Percentiles rank a stretch among this genome's conserved stretches.
phyloP scores from a whole-genome alignment of 2,888 invertebrate genomes.

The Masnerella sp. region DNA sequence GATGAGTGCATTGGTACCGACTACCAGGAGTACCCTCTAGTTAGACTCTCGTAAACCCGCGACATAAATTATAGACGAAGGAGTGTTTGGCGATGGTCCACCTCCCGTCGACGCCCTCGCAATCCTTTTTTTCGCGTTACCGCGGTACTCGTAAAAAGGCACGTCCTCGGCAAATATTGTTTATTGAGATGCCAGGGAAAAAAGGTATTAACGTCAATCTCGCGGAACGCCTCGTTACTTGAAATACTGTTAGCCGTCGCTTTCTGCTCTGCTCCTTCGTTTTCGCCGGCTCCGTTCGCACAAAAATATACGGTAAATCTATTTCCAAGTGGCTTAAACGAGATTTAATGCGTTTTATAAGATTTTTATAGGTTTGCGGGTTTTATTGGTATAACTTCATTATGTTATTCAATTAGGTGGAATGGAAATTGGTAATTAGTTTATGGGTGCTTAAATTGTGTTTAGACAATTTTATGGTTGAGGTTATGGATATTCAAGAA shows the following conservation, averaged over 20 bases:
- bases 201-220: constrained; percentile 59
- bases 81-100: constrained; percentile 77
- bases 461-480: no score
- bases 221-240: constrained; percentile 37
- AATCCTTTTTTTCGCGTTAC: constrained; percentile 37
- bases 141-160: constrained; percentile 47
- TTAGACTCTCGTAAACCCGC: constrained; percentile 76
- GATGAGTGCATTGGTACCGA: constrained; percentile 62
- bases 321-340: constrained; percentile 17
- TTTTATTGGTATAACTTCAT: no score
- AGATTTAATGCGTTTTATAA: constrained; percentile 10
- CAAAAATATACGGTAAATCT: constrained; percentile 18
- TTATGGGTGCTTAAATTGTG: no score
- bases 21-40: constrained; percentile 72
- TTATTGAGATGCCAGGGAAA: constrained; percentile 65
- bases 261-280: constrained; percentile 21
- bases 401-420: no score
- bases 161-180: constrained; percentile 66
- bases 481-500: no score
- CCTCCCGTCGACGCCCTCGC: constrained; percentile 79
- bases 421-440: no score
- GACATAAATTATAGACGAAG: constrained; percentile 75
- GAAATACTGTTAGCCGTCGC: constrained; percentile 21
- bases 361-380: no score
- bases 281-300: constrained; percentile 8